Percentiles rank a stretch among this genome's conserved stretches.
phyloP scores from a whole-genome alignment of 2,113 vertebrate genomes.

The Pseudorhombus dupliciocellatus region DNA sequence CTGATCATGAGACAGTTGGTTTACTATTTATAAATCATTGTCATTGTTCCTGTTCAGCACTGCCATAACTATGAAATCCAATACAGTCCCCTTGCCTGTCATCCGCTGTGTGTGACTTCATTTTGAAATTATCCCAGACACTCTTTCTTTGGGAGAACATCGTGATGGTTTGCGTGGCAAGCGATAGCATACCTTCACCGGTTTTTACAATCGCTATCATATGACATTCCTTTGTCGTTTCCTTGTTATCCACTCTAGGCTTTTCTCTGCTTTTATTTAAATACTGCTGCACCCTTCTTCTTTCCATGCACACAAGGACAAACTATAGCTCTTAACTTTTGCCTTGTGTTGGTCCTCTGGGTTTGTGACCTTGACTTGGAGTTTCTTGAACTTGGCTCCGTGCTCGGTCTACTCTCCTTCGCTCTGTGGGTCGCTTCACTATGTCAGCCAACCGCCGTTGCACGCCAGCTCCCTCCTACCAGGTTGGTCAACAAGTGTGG shows the following conservation, averaged over 20 bases:
- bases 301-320: conserved; percentile 53
- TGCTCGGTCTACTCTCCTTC: too few species aligned
- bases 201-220: conserved; percentile 46
- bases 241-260: conserved; percentile 55
- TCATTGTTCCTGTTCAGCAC: conserved; percentile 87
- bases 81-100: conserved; percentile 81
- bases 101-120: conserved; percentile 87
- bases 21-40: conserved; percentile 84
- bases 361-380: conserved; percentile 58
- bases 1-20: conserved; percentile 76
- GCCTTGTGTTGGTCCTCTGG: conserved; percentile 47
- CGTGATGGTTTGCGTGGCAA: conserved; percentile 34
- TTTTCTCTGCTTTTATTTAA: conserved; percentile 67
- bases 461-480: too few species aligned
- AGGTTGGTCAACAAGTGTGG: too few species aligned
- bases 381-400: conserved; percentile 56
- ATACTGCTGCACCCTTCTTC: conserved; percentile 46
- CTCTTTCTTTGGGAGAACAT: conserved; percentile 25
- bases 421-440: too few species aligned
- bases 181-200: conserved; percentile 33
- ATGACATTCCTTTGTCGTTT: conserved; percentile 79
- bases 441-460: too few species aligned
- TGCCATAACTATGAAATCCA: conserved; percentile 88
- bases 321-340: conserved; percentile 37
- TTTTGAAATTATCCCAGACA: conserved; percentile 77